phyloP scores from a whole-genome alignment of 1,140 invertebrate species.

The Drosophila simulans region DNA sequence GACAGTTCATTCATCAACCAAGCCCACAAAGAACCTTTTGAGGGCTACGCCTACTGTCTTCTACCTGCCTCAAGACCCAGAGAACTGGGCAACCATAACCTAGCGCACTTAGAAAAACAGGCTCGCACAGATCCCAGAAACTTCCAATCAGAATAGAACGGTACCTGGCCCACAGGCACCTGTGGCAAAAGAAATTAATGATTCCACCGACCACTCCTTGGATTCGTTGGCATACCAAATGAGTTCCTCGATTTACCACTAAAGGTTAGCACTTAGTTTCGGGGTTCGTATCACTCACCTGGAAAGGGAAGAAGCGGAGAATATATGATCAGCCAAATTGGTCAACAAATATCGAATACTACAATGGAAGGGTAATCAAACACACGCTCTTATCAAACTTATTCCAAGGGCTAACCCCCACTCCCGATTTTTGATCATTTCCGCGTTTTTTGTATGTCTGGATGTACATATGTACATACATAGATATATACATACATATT shows the following conservation, averaged over 20 bases:
- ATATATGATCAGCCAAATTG: constrained; percentile 32
- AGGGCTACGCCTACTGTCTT: constrained; percentile 3
- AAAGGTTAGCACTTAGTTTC: not conserved
- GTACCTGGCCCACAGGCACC: constrained; percentile 28
- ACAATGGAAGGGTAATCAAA: constrained; percentile 17
- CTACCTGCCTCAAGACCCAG: constrained; percentile 24
- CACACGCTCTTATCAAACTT: constrained; percentile 22
- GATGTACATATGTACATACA: too few relatives aligned
- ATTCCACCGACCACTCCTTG: constrained; percentile 17
- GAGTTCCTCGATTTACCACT: constrained; percentile 10
- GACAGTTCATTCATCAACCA: constrained; percentile 56
- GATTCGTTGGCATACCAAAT: constrained; percentile 34
- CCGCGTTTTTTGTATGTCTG: constrained; percentile 15
- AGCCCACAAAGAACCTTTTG: constrained; percentile 8
- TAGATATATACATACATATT: not conserved
- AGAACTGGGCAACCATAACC: constrained; percentile 43
- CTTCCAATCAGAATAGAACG: constrained; percentile 58
- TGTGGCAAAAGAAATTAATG: constrained; percentile 43
- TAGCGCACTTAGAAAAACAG: constrained; percentile 45
- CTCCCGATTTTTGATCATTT: constrained; percentile 26
- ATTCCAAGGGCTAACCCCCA: constrained; percentile 12
- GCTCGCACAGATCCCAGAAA: constrained; percentile 20
- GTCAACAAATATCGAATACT: constrained; percentile 6
- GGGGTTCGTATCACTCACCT: constrained; percentile 30
- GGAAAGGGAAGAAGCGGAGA: constrained; percentile 22